phyloP scores from a whole-genome alignment of 1,140 invertebrate genomes.

The Caenorhabditis latens region DNA sequence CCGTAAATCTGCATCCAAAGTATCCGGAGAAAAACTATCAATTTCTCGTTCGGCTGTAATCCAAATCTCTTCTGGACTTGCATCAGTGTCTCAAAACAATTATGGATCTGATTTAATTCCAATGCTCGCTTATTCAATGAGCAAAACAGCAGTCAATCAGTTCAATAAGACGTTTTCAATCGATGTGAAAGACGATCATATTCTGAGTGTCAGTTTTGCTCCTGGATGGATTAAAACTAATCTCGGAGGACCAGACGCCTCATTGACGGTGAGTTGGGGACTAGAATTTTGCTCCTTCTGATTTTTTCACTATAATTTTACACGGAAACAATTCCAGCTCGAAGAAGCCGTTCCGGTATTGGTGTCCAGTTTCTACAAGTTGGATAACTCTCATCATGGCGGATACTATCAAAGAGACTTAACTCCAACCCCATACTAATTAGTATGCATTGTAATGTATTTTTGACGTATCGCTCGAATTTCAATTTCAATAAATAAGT shows the following conservation, averaged over 20 bases:
- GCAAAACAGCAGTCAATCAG: constrained; percentile 34
- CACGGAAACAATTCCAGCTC: neutral
- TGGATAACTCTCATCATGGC: constrained; percentile 20
- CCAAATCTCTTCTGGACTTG: constrained; percentile 54
- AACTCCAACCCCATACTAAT: constrained; percentile 10
- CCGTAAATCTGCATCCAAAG: neutral
- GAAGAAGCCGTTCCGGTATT: neutral
- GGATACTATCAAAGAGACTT: constrained; percentile 29
- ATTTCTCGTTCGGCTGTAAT: constrained; percentile 45
- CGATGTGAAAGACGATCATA: constrained; percentile 36
- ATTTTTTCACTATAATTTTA: no score
- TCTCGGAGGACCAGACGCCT: constrained; percentile 17
- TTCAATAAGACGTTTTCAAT: neutral
- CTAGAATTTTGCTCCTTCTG: neutral
- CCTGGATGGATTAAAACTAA: constrained; percentile 45
- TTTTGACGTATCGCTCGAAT: no score
- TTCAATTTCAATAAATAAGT: no score
- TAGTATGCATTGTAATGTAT: neutral
- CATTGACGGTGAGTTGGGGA: neutral
- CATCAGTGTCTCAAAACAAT: neutral
- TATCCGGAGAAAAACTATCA: neutral
- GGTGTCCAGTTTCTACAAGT: constrained; percentile 21
- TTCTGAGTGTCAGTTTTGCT: constrained; percentile 15
- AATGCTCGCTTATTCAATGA: neutral
- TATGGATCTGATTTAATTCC: neutral